Base-by-base conservation (phyloP, 2,797 vertebrate genomes). In the Sebastes variabilis region DNA sequence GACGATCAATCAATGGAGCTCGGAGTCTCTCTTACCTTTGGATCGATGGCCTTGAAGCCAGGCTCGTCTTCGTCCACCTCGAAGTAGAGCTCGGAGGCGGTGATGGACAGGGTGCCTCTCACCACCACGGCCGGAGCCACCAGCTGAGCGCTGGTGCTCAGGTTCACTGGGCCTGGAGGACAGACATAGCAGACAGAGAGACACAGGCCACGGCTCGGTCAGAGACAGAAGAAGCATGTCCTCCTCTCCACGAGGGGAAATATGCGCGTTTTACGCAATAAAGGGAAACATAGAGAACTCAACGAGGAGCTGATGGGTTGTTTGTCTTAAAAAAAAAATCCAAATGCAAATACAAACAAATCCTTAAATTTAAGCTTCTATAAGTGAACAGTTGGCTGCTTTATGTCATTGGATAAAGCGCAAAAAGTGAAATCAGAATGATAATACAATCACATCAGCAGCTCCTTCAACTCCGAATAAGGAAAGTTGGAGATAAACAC, bases 21-120 rank as follows among this genome's bases (percentile, higher is more conserved):
- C 36, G 36, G 36, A 38, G 36, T 38, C 36, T 71, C 60, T 71
- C 97, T 97, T 97, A 99, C 99, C 98, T 99, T 99, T 4, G 98
- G 96, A 94, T 99, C 98, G 83, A 97, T 96, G 95, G 96, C 96
- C 96, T 96, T 99, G 96, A 97, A 99, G 96, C 93, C 90, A 52
- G 96, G 93, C 79, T 99, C 98, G 81, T 99, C 99, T 92, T 99
- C 99, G 84, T 99, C 98, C 93, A 99, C 98, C 94, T 99, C 98
- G 88, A 99, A 99, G 96, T 97, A 99, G 85, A 99, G 96, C 94
- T 99, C 99, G 49, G 97, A 97, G 87, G 96, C 92, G 81, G 97
- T 99, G 95, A 99, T 94, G 88, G 98, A 99, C 93, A 99, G 95
- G 61, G 96, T 99, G 72, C 99, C 99, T 93, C 92, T 98, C 89